These are phyloP conservation scores for Arbacia lixula DNA, from an alignment of 53 echinoderm and acorn worm species.

Conservation along the genomic window DNA sequence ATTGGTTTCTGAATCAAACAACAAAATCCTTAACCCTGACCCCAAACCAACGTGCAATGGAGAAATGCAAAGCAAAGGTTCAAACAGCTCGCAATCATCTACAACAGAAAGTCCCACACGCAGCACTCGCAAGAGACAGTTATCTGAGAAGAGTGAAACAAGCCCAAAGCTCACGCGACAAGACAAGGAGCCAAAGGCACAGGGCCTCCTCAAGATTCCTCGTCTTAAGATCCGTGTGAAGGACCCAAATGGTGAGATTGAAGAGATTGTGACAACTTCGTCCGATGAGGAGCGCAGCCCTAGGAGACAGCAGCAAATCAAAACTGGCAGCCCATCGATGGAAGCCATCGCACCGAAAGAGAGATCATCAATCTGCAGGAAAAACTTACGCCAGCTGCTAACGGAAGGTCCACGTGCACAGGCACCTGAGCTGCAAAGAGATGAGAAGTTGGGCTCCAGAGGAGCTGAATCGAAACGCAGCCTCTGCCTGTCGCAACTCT, in stretches of 20 bases:
- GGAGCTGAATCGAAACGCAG: not conserved
- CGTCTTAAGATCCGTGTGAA: slow-evolving; percentile 88
- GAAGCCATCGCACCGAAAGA: not conserved
- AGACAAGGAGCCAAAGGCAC: too few relatives aligned
- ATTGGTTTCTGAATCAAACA: slow-evolving; percentile 22
- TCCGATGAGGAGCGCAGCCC: slow-evolving; percentile 77
- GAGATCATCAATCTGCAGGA: not conserved
- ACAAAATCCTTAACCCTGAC: not conserved
- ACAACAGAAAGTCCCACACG: not conserved
- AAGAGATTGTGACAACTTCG: slow-evolving; percentile 78
- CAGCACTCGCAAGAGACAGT: slow-evolving; percentile 10
- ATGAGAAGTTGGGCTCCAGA: not conserved
- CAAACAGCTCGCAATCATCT: not conserved
- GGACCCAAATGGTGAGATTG: slow-evolving; percentile 78
- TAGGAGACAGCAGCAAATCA: not conserved
- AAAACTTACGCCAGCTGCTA: not conserved
- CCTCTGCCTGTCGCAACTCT: not conserved
- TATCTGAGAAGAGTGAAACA: too few relatives aligned
- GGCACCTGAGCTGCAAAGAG: not conserved
- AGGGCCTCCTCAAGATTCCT: slow-evolving; percentile 67
- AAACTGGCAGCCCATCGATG: not conserved
- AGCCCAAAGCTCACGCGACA: too few relatives aligned
- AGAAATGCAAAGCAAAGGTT: slow-evolving; percentile 1
- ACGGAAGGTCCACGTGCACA: not conserved
- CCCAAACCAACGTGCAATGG: slow-evolving; percentile 5